phyloP scores from a whole-genome alignment of 2,113 vertebrate species.

The Rhynchopsitta pachyrhyncha region DNA sequence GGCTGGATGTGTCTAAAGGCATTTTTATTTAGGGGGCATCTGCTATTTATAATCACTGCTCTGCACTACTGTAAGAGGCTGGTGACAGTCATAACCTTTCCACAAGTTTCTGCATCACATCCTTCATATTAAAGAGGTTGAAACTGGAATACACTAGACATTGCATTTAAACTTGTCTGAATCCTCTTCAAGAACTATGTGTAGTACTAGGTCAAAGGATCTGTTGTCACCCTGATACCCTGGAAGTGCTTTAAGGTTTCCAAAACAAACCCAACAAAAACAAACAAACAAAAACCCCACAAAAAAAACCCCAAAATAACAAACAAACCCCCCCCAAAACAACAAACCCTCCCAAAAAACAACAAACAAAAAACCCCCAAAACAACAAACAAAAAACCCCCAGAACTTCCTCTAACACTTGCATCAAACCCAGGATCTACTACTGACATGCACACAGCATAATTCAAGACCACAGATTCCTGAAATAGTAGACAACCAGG shows the following conservation, averaged over 20 bases:
- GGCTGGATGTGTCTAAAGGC: neutral
- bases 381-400: no score
- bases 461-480: neutral
- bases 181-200: neutral
- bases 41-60: slow-evolving; percentile 9
- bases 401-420: neutral
- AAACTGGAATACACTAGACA: neutral
- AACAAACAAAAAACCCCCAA: no score
- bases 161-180: neutral
- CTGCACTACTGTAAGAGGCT: slow-evolving; percentile 5
- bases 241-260: neutral
- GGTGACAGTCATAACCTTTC: slow-evolving; percentile 39
- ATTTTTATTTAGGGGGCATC: slow-evolving; percentile 31
- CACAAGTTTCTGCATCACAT: neutral
- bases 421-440: neutral
- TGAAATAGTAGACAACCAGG: neutral
- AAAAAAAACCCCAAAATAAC: no score
- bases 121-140: neutral
- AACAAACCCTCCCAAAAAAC: no score
- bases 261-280: neutral
- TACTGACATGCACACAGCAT: neutral
- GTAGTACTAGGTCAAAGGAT: neutral
- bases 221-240: neutral
- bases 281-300: no score
- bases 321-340: no score